Conservation (phyloP, 1,140 invertebrate species). For the Drosophila prosaltans region DNA sequence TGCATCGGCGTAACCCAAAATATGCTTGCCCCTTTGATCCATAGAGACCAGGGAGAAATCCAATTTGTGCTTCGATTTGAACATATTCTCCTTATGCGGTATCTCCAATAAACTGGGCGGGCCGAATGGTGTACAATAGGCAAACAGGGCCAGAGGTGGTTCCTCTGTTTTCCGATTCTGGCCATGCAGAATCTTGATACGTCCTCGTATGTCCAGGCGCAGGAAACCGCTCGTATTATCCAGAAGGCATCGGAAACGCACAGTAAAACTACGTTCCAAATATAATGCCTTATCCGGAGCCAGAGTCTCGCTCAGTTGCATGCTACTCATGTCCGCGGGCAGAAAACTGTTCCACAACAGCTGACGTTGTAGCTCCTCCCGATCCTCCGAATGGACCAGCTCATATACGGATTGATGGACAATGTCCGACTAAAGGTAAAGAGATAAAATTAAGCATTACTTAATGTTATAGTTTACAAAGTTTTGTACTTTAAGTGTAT, state of each 20-base stretch:
- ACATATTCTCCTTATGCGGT: conserved; percentile 97
- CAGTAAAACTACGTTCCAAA: conserved; percentile 97
- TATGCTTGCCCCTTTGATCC: conserved; percentile 97
- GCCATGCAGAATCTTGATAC: conserved; percentile 97
- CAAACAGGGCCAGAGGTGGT: conserved; percentile 96
- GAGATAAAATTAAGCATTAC: not conserved
- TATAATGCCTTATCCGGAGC: conserved; percentile 93
- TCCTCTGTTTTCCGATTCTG: conserved; percentile 97
- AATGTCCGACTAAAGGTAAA: conserved; percentile 93
- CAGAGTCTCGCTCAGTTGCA: conserved; percentile 93
- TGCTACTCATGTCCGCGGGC: conserved; percentile 89
- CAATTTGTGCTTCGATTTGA: conserved; percentile 99
- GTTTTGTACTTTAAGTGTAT: not conserved
- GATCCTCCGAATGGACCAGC: conserved; percentile 98
- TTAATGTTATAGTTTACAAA: not conserved
- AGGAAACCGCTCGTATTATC: conserved; percentile 99
- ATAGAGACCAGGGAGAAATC: conserved; percentile 97
- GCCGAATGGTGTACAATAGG: conserved; percentile 98
- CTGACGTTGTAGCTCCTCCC: conserved; percentile 98
- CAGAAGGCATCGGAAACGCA: conserved; percentile 98
- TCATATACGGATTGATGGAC: conserved; percentile 99
- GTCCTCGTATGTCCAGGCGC: conserved; percentile 97
- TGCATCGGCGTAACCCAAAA: conserved; percentile 96
- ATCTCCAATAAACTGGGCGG: conserved; percentile 95
- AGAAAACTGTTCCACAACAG: conserved; percentile 98